A percentile compares a stretch with the other conserved stretches of the same genome.
Evolutionary conservation across 2,113 vertebrate genomes (phyloP).

Genomic region (Pygoscelis adeliae): DNA sequence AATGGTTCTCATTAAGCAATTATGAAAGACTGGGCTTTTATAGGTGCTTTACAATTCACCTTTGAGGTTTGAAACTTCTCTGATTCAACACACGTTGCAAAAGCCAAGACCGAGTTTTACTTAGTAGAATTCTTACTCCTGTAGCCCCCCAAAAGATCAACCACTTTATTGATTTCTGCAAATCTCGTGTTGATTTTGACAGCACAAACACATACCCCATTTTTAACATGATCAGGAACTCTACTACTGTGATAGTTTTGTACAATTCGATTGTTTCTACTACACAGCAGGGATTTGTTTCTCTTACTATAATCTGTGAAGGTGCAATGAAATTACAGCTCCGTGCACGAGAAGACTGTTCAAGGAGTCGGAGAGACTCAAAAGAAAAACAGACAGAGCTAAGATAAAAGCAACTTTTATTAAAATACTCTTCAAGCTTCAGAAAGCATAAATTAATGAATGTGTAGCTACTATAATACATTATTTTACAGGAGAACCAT

Average conservation of each 20-base stretch:
- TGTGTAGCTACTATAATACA: conserved; percentile 77
- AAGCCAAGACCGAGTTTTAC: fast-evolving
- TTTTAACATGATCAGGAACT: background rate
- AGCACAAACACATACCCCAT: background rate
- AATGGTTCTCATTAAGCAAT: background rate
- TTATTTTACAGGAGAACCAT: conserved; percentile 78
- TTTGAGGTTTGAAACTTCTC: background rate
- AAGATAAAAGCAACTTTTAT: conserved; percentile 80
- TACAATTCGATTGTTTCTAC: background rate
- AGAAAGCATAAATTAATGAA: conserved; percentile 73
- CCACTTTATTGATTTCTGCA: background rate
- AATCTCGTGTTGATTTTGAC: fast-evolving
- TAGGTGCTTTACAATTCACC: background rate
- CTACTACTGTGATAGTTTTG: background rate
- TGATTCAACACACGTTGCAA: fast-evolving
- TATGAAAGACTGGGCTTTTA: background rate
- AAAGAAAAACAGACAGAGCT: conserved; percentile 68
- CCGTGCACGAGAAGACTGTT: background rate
- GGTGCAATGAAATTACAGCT: background rate
- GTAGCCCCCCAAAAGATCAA: background rate
- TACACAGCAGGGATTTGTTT: background rate
- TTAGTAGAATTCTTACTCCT: background rate
- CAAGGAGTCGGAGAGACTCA: background rate
- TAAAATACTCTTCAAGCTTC: conserved; percentile 76
- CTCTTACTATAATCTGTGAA: background rate